Evolutionary conservation across 2,888 invertebrate genomes (phyloP).

Genomic region (Hypselothyrea guttata): DNA sequence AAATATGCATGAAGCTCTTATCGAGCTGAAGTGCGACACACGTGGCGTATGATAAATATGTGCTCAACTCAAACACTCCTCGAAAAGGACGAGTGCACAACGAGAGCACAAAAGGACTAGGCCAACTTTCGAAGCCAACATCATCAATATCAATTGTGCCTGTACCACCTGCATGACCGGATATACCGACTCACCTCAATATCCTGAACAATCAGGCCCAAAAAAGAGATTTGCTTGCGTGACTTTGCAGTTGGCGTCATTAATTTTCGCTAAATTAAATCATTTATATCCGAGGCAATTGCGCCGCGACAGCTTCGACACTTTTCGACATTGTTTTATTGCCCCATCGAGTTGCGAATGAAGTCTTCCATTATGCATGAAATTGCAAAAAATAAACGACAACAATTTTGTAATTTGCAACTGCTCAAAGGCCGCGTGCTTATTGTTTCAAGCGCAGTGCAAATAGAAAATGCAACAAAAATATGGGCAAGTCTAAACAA

Average conservation of each 20-base stretch:
- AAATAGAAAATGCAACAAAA: conserved; percentile 32
- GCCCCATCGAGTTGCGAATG: conserved; percentile 35
- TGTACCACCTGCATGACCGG: background rate
- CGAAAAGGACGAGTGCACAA: background rate
- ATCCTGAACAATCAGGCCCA: conserved; percentile 23
- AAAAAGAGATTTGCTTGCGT: conserved; percentile 38
- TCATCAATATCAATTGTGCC: conserved; percentile 69
- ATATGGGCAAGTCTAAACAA: conserved; percentile 17
- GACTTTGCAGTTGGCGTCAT: conserved; percentile 49
- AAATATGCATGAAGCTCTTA: conserved; percentile 20
- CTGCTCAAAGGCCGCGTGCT: conserved; percentile 17
- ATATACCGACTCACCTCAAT: too few relatives aligned
- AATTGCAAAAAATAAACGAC: conserved; percentile 5
- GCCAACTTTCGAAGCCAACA: conserved; percentile 31
- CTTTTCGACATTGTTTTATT: conserved; percentile 37
- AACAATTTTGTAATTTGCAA: conserved; percentile 18
- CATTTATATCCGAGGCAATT: conserved; percentile 58
- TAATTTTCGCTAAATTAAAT: conserved; percentile 66
- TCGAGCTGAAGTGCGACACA: conserved; percentile 27
- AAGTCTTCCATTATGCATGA: conserved; percentile 16
- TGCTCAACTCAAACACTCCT: conserved; percentile 3
- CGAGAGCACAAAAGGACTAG: conserved; percentile 11
- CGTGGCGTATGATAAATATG: conserved; percentile 61
- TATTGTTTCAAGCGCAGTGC: conserved; percentile 24
- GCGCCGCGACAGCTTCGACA: conserved; percentile 30